Evolutionary conservation across 2,888 invertebrate genomes (phyloP), one percentile per base, ranked within the genome.

Genomic region (Aspidiotus destructor): DNA sequence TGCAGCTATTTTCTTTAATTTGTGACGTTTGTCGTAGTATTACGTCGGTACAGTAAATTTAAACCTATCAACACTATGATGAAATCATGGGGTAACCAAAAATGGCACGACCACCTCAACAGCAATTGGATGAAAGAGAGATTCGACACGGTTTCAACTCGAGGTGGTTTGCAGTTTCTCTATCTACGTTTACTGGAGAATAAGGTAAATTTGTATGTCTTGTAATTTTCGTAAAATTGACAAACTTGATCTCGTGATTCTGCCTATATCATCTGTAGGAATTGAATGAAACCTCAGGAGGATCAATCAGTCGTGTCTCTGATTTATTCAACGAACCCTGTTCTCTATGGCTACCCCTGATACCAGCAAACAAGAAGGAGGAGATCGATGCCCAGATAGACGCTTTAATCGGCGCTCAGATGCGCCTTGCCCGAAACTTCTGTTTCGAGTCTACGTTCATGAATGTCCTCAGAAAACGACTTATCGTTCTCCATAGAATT

Each of bases 61-160:
- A 28, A 44, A 52, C 13, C n/a, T 9, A 15, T 28, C 2, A 48
- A 7, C 44, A 65, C 13, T 8, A 67, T 60, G 67, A 67, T 60
- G 67, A 67, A 67, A 48, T 48, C 67, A 48, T 67, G 67, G 67
- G 60, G 60, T 58, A 73, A 71, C 69, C 71, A 72, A 41, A 82
- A 81, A 74, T 84, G 83, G 81, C 77, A 80, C 57, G 83, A 84
- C 70, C 82, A 82, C 73, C 78, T 82, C 60, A 84, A 84, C 75
- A 77, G 80, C 61, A 77, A 80, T 17, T 85, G 85, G 85, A 79
- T 82, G n/a, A 75, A 77, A 67, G 83, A 83, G 75, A 81, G 82
- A 82, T 75, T 72, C 44, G 74, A 74, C 65, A 78, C 76, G 70
- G 78, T 84, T 70, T 80, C 81, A 11, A 79, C 79, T 60, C 76